A percentile compares a stretch with the other conserved stretches of the same genome.
Evolutionary conservation across 2,113 vertebrate species (phyloP).

Genomic region (Platichthys flesus): DNA sequence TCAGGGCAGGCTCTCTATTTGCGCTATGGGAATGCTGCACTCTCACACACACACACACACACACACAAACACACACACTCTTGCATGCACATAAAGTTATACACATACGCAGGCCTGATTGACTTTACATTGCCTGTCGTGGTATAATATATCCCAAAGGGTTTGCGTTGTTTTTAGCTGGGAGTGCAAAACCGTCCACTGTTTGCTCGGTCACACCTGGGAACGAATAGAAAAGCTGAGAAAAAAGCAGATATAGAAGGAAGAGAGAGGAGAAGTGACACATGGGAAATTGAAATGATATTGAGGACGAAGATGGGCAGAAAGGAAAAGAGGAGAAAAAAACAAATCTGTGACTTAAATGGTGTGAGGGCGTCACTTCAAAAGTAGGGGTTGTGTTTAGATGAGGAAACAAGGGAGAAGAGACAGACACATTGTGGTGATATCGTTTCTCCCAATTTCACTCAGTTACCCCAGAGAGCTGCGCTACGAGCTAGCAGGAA

Average conservation of each 20-base stretch:
- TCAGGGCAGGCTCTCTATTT: conserved; percentile 51
- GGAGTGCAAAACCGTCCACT: conserved; percentile 47
- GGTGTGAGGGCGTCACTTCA: conserved; percentile 11
- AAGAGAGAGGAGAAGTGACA: conserved; percentile 15
- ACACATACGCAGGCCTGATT: conserved; percentile 42
- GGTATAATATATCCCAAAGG: conserved; percentile 47
- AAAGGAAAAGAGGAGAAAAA: neutral
- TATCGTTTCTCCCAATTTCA: conserved; percentile 34
- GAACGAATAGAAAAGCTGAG: conserved; percentile 20
- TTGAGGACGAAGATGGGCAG: neutral
- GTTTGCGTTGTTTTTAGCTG: conserved; percentile 48
- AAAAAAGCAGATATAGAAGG: conserved; percentile 8
- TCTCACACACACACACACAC: conserved; percentile 9
- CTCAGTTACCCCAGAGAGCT: conserved; percentile 35
- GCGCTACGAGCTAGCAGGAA: conserved; percentile 2
- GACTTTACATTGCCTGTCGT: conserved; percentile 61
- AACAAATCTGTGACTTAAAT: neutral
- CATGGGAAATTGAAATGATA: conserved; percentile 33
- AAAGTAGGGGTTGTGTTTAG: conserved; percentile 3
- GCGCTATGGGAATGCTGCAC: conserved; percentile 19
- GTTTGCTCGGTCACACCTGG: conserved; percentile 41
- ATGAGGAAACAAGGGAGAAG: conserved; percentile 15
- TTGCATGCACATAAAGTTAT: neutral
- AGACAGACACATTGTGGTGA: conserved; percentile 11
- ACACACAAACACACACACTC: neutral